Evolutionary conservation across 1,140 invertebrate species (phyloP).

Genomic region (Plectrocnemia conspersa): DNA sequence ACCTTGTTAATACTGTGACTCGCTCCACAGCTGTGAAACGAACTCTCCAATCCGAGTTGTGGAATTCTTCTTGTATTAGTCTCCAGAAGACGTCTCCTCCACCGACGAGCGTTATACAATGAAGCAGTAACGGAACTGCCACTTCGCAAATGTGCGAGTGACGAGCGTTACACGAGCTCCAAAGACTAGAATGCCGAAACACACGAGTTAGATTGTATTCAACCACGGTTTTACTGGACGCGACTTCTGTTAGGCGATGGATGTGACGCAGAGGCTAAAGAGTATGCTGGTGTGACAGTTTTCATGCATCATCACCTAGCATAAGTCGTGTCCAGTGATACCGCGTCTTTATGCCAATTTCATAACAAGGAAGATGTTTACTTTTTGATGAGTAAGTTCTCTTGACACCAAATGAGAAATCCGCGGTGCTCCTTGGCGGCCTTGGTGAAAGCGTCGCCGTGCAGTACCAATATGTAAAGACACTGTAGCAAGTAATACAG

Average conservation of each 20-base stretch:
- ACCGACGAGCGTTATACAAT: constrained; percentile 88
- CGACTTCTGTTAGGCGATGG: not conserved
- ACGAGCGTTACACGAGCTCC: constrained; percentile 88
- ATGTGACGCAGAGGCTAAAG: not conserved
- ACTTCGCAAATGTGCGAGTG: constrained; percentile 90
- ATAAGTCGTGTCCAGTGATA: too few species aligned
- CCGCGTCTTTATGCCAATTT: too few species aligned
- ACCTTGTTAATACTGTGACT: constrained; percentile 80
- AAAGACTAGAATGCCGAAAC: constrained; percentile 63
- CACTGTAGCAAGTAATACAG: constrained; percentile 91
- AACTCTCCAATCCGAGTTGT: constrained; percentile 80
- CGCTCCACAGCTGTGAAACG: constrained; percentile 92
- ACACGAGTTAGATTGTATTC: too few species aligned
- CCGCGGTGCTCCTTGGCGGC: constrained; percentile 86
- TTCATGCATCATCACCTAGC: not conserved
- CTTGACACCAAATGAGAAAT: constrained; percentile 96
- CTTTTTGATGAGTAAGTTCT: constrained; percentile 93
- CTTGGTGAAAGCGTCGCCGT: constrained; percentile 87
- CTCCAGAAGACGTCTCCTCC: constrained; percentile 95
- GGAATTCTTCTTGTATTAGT: constrained; percentile 90
- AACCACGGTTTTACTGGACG: not conserved
- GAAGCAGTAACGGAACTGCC: constrained; percentile 84
- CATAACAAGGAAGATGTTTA: constrained; percentile 47
- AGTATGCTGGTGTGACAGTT: not conserved
- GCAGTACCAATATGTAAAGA: constrained; percentile 85